phyloP scores from a whole-genome alignment of 2,113 vertebrate genomes.

The Triplophysa dalaica region DNA sequence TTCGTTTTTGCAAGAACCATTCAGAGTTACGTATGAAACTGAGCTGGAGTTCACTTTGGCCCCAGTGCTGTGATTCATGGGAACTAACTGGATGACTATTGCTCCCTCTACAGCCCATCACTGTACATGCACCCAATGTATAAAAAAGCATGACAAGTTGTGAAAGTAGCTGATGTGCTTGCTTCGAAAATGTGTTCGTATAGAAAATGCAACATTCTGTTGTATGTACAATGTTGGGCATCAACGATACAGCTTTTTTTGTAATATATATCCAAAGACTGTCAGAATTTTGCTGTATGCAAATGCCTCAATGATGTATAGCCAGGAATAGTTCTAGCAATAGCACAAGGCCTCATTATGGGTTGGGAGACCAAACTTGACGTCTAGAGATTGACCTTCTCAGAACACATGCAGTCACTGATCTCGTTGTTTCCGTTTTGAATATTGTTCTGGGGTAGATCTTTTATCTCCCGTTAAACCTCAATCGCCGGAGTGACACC shows the following conservation, averaged over 20 bases:
- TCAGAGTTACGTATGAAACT: not conserved
- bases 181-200: slow-evolving; percentile 16
- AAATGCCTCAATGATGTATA: slow-evolving; percentile 31
- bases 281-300: slow-evolving; percentile 17
- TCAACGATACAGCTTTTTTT: not conserved
- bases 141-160: not conserved
- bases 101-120: slow-evolving; percentile 16
- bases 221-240: slow-evolving; percentile 12
- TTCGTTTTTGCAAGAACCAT: slow-evolving; percentile 24
- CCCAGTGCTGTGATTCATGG: slow-evolving; percentile 7
- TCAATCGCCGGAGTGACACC: slow-evolving; percentile 30
- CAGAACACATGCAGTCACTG: slow-evolving; percentile 18
- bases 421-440: slow-evolving; percentile 20
- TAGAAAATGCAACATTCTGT: slow-evolving; percentile 15
- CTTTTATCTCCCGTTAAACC: slow-evolving; percentile 36
- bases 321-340: slow-evolving; percentile 47
- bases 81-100: slow-evolving; percentile 33
- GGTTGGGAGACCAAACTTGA: slow-evolving; percentile 31
- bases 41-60: slow-evolving; percentile 21
- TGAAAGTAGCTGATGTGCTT: slow-evolving; percentile 7
- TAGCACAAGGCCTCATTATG: slow-evolving; percentile 37
- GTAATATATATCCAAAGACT: slow-evolving; percentile 9
- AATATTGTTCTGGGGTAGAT: slow-evolving; percentile 21
- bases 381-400: not conserved
- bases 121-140: slow-evolving; percentile 1